Base-by-base conservation (phyloP, 2,113 vertebrate species). In the Neodon shergylaensis region DNA sequence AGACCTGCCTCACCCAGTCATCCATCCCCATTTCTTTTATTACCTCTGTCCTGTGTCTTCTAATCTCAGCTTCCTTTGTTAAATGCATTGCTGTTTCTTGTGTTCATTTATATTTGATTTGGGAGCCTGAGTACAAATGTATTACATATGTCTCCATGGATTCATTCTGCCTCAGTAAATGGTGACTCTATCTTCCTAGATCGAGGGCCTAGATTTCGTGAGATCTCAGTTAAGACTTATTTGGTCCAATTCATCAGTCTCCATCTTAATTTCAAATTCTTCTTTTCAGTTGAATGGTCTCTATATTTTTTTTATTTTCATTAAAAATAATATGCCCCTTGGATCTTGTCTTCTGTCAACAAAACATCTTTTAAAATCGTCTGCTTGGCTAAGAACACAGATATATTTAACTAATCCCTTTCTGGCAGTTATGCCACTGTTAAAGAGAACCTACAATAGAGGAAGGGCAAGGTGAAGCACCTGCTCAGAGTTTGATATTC, bases 181-280 rank as follows among this genome's bases (percentile, higher is more conserved):
- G 81, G 79, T 94, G 96, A 97, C 66, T 97, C 84, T 31, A 8
- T 95, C 93, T 98, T 92, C 90, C 90, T 83, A 96, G 91, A 97
- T 81, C 79, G 93, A 95, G 68, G 92, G 90, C 93, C 91, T 90
- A 1, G 26, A 91, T 97, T 96, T 98, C 97, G 97, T 22, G 83
- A 94, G 81, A 96, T 85, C 88, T 97, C 97, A 96, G 95, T 95
- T 97, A 96, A 94, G 96, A 97, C 98, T 98, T 97, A 97, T 97
- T 91, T 95, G 92, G 82, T 95, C 88, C 85, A 97, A 90, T 98
- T 98, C 95, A 97, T 94, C 91, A 98, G 98, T 61, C 3, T 0
- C 85, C 96, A 94, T 97, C 96, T 97, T 98, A 97, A 97, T 95
- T 98, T 19, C 88, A 74, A 97, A 97, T 96, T 96, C 70, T 91